Conservation (phyloP, 2,113 vertebrate species). For the Aptenodytes forsteri region DNA sequence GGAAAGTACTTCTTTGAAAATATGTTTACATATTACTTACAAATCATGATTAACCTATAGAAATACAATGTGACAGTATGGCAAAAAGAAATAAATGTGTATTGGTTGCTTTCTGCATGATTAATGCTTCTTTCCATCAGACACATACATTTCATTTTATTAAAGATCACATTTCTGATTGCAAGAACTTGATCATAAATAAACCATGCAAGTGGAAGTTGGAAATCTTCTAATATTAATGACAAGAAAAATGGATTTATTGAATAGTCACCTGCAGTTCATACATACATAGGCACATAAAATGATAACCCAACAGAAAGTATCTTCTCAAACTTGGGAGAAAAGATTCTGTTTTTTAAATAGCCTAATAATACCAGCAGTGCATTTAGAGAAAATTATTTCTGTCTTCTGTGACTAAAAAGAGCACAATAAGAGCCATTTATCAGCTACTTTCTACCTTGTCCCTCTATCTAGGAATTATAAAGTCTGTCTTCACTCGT, state of each 20-base stretch:
- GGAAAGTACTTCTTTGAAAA: slow-evolving; percentile 9
- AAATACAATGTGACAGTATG: slow-evolving; percentile 45
- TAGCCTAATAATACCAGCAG: slow-evolving; percentile 18
- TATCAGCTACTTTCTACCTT: neutral
- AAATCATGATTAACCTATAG: slow-evolving; percentile 44
- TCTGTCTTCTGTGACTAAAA: neutral
- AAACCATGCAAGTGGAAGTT: slow-evolving; percentile 50
- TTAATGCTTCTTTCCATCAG: slow-evolving; percentile 54
- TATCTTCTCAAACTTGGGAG: neutral
- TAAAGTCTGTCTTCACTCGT: neutral
- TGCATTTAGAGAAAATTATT: slow-evolving; percentile 1
- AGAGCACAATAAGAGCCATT: neutral
- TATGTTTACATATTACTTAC: slow-evolving; percentile 14
- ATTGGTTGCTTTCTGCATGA: slow-evolving; percentile 42
- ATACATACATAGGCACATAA: slow-evolving; percentile 29
- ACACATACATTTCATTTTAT: slow-evolving; percentile 59
- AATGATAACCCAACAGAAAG: slow-evolving; percentile 13
- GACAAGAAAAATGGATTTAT: slow-evolving; percentile 64
- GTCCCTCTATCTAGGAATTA: neutral
- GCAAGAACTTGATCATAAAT: slow-evolving; percentile 65
- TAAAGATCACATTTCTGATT: slow-evolving; percentile 68
- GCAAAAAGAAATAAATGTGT: slow-evolving; percentile 36
- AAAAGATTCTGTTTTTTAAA: neutral
- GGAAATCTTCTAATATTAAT: slow-evolving; percentile 59
- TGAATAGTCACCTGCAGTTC: slow-evolving; percentile 53